Conservation (phyloP, 2,113 vertebrate genomes). For the Saguinus imperator region DNA sequence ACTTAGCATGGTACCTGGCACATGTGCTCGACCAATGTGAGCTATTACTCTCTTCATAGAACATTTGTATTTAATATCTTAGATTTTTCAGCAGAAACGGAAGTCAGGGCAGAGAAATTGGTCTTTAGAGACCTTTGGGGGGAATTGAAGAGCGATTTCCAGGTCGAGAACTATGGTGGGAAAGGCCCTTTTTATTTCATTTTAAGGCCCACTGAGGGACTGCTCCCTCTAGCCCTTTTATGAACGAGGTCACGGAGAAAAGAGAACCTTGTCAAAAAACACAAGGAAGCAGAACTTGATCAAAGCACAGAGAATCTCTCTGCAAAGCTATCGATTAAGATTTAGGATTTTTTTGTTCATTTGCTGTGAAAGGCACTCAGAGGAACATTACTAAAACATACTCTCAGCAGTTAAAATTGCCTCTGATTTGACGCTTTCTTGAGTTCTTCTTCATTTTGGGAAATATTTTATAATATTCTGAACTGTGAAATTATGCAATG, state of each 20-base stretch:
- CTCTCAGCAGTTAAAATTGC: not conserved
- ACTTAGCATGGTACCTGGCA: not conserved
- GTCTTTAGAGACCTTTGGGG: not conserved
- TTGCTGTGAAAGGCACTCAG: not conserved
- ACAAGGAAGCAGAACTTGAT: slow-evolving; percentile 51
- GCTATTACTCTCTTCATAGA: not conserved
- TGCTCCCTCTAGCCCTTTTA: not conserved
- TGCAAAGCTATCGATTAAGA: not conserved
- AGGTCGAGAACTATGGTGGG: not conserved
- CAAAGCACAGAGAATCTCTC: slow-evolving; percentile 44
- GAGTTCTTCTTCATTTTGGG: not conserved
- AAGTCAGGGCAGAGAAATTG: not conserved
- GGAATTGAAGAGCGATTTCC: not conserved
- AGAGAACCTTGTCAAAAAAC: slow-evolving; percentile 28
- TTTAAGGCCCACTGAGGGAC: not conserved
- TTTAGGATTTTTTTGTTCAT: slow-evolving; percentile 40
- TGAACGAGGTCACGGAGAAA: slow-evolving; percentile 39
- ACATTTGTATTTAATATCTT: not conserved
- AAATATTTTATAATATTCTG: not conserved
- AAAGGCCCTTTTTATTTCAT: slow-evolving; percentile 41
- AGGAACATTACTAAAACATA: not conserved
- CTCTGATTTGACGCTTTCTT: not conserved
- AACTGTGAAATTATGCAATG: not conserved
- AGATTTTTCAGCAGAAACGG: not conserved
- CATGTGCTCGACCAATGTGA: not conserved